phyloP scores from a whole-genome alignment of 2,797 vertebrate genomes.

The Neostethus bicornis region DNA sequence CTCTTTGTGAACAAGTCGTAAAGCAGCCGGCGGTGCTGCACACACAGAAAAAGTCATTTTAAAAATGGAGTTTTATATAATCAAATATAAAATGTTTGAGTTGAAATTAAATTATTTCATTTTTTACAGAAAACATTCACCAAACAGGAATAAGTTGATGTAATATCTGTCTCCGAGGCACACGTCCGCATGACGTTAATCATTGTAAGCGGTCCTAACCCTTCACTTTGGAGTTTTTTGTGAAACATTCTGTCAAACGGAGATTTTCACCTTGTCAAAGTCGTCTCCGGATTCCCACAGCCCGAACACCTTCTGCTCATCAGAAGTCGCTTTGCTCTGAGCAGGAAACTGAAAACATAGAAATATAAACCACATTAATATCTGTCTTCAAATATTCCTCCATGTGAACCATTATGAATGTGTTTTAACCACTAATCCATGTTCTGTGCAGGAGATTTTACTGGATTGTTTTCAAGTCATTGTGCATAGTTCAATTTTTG shows the following conservation, averaged over 20 bases:
- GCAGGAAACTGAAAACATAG: conserved; percentile 88
- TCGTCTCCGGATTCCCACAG: conserved; percentile 94
- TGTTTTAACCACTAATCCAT: neutral
- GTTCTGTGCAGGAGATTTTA: neutral
- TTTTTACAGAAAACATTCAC: too few relatives aligned
- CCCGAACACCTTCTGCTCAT: conserved; percentile 97
- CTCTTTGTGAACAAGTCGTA: conserved; percentile 94
- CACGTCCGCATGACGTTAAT: too few relatives aligned
- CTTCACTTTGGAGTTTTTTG: too few relatives aligned
- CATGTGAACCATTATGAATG: neutral
- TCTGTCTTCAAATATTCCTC: too few relatives aligned
- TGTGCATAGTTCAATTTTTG: neutral
- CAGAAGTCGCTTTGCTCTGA: conserved; percentile 88
- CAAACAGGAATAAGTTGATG: too few relatives aligned
- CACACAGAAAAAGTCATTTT: conserved; percentile 10
- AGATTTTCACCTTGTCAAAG: conserved; percentile 87
- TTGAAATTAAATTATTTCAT: too few relatives aligned
- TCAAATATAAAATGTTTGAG: too few relatives aligned
- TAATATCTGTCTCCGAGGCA: too few relatives aligned
- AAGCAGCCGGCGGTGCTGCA: conserved; percentile 90
- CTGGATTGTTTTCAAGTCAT: neutral
- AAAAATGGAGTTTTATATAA: too few relatives aligned
- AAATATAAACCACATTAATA: conserved; percentile 1
- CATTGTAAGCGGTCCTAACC: too few relatives aligned
- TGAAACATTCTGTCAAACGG: neutral